Percentiles rank a stretch among this genome's conserved stretches.
Evolutionary conservation across 1,140 invertebrate genomes (phyloP).

Genomic region (Brachionus manjavacas): DNA sequence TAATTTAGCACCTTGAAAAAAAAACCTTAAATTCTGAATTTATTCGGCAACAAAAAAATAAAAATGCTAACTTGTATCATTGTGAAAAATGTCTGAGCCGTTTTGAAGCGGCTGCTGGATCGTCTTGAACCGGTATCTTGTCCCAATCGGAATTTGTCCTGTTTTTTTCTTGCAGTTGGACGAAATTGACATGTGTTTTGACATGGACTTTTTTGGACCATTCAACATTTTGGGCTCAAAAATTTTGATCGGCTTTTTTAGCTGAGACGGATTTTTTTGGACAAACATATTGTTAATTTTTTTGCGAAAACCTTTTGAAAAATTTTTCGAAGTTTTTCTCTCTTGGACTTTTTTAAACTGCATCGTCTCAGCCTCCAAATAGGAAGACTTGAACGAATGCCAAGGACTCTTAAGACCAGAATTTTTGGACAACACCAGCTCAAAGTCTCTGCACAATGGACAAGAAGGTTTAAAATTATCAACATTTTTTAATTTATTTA

Average conservation of each 20-base stretch:
- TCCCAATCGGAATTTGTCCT: not conserved
- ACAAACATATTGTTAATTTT: not conserved
- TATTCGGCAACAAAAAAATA: not conserved
- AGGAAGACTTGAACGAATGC: not conserved
- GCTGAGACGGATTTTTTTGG: not conserved
- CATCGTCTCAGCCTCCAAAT: not conserved
- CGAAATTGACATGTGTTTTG: not conserved
- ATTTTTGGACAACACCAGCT: not conserved
- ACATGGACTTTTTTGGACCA: not conserved
- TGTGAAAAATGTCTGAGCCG: not conserved
- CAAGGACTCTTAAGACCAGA: not conserved
- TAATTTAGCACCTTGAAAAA: not conserved
- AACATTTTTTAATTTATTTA: not conserved
- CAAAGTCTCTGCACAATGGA: not conserved
- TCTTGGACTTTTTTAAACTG: not conserved
- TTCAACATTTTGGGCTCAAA: not conserved
- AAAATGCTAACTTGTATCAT: not conserved
- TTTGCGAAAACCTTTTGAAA: not conserved
- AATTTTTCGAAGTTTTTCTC: not conserved
- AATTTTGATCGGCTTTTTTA: not conserved
- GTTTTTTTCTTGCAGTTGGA: not conserved
- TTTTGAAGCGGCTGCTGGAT: not conserved
- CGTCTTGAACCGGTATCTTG: conserved; percentile 5
- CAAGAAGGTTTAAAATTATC: not conserved
- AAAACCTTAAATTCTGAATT: not conserved